phyloP scores from a whole-genome alignment of 1,140 invertebrate genomes.

The Luehdorfia chinensis region DNA sequence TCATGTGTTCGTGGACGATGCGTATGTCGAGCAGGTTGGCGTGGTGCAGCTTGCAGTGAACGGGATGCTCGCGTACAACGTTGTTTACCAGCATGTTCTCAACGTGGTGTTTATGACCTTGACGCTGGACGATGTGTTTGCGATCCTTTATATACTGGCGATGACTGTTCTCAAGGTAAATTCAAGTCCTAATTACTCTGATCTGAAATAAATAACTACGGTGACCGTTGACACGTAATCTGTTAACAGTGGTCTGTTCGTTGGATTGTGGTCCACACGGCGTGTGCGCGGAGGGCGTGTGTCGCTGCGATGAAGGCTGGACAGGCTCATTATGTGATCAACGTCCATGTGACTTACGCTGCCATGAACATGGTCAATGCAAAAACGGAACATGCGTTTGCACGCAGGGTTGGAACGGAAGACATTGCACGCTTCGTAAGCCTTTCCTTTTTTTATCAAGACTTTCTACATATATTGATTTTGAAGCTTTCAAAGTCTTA shows the following conservation, averaged over 20 bases:
- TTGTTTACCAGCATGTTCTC: conserved; percentile 93
- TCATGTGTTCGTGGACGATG: conserved; percentile 95
- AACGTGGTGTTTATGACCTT: conserved; percentile 92
- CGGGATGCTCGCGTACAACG: conserved; percentile 93
- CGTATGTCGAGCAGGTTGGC: conserved; percentile 97
- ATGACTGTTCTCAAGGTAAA: conserved; percentile 92
- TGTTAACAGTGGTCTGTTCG: conserved; percentile 91
- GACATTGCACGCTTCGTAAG: conserved; percentile 97
- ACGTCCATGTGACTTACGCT: conserved; percentile 92
- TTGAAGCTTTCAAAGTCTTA: not conserved
- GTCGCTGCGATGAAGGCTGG: conserved; percentile 94
- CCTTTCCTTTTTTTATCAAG: conserved; percentile 47
- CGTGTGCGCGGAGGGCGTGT: conserved; percentile 91
- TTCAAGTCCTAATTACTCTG: conserved; percentile 1
- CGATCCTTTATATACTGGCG: conserved; percentile 92
- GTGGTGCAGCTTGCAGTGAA: conserved; percentile 91
- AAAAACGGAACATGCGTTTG: conserved; percentile 98
- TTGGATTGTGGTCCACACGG: conserved; percentile 95
- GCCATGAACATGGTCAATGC: conserved; percentile 96
- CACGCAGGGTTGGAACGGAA: conserved; percentile 97
- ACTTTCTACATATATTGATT: not conserved
- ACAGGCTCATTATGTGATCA: conserved; percentile 94
- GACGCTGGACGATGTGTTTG: conserved; percentile 92
- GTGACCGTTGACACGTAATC: no score
- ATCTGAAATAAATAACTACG: not conserved